These are phyloP conservation scores for Ectemnius continuus DNA, from an alignment of 2,888 invertebrate species.

Conservation along the genomic window DNA sequence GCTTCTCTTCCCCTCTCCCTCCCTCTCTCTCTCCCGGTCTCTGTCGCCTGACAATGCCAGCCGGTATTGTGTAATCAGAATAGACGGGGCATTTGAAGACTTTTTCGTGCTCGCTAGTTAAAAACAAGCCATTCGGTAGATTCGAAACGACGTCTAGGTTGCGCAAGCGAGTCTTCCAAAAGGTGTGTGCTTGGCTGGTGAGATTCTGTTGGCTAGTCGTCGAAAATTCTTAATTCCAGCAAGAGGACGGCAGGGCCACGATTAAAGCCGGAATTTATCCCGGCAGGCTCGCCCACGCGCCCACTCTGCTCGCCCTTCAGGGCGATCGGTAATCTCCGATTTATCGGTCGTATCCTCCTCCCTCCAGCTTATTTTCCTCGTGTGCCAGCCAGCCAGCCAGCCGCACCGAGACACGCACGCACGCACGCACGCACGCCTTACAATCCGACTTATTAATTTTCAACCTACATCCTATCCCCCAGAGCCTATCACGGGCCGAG, in stretches of 20 bases:
- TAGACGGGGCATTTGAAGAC: too few species aligned
- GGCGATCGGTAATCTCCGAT: conserved; percentile 62
- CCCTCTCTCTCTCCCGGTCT: too few species aligned
- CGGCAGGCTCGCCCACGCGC: conserved; percentile 46
- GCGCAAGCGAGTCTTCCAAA: too few species aligned
- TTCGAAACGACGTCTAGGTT: too few species aligned
- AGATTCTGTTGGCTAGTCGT: conserved; percentile 30
- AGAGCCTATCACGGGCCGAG: background rate
- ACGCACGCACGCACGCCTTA: conserved; percentile 3
- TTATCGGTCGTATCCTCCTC: conserved; percentile 47
- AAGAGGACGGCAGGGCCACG: conserved; percentile 45
- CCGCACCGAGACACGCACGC: too few species aligned
- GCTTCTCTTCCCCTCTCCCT: too few species aligned
- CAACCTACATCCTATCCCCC: background rate
- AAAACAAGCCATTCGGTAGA: too few species aligned
- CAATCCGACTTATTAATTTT: conserved; percentile 18
- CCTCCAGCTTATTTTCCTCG: conserved; percentile 17
- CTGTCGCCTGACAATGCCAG: too few species aligned
- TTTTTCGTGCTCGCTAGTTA: too few species aligned
- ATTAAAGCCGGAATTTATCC: conserved; percentile 59
- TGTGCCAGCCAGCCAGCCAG: too few species aligned
- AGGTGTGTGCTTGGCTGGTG: background rate
- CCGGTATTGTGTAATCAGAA: too few species aligned
- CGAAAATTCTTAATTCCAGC: conserved; percentile 59
- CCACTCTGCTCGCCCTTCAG: conserved; percentile 39